These are phyloP conservation scores for Baryphthengus martii DNA, from an alignment of 2,113 vertebrate genomes.

Conservation along the genomic window DNA sequence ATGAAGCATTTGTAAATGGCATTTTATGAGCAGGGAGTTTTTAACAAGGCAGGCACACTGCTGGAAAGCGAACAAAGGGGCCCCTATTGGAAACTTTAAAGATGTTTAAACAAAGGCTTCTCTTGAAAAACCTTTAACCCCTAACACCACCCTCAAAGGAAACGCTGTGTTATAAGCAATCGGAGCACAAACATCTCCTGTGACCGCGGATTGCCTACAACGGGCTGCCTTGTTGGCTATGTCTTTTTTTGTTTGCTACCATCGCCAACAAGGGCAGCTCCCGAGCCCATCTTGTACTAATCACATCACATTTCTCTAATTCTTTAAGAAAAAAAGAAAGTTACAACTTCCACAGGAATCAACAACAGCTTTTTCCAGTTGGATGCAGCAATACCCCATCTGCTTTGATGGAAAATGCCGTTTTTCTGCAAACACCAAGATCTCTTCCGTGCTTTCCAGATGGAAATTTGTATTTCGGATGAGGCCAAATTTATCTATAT, in stretches of 20 bases:
- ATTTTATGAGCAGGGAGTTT: constrained; percentile 19
- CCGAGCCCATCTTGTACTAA: background rate
- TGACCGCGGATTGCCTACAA: background rate
- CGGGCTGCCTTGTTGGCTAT: background rate
- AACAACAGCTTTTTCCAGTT: background rate
- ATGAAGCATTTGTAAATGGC: background rate
- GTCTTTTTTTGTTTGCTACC: background rate
- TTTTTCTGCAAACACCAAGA: background rate
- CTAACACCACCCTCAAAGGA: constrained; percentile 51
- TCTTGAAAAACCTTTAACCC: constrained; percentile 64
- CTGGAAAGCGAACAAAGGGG: constrained; percentile 30
- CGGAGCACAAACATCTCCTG: background rate
- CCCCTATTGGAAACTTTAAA: constrained; percentile 56
- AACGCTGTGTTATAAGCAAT: constrained; percentile 6
- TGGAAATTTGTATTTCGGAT: background rate
- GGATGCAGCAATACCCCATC: background rate
- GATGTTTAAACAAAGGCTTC: constrained; percentile 54
- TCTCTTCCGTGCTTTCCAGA: background rate
- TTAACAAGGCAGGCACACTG: constrained; percentile 22
- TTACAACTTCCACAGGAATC: background rate
- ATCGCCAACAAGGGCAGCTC: background rate
- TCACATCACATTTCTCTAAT: background rate
- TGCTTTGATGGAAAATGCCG: background rate
- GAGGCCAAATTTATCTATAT: background rate
- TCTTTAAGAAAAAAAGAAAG: background rate